Evolutionary conservation across 2,888 invertebrate genomes (phyloP), one percentile per base, ranked within the genome.

Genomic region (Hoplodrina ambigua): DNA sequence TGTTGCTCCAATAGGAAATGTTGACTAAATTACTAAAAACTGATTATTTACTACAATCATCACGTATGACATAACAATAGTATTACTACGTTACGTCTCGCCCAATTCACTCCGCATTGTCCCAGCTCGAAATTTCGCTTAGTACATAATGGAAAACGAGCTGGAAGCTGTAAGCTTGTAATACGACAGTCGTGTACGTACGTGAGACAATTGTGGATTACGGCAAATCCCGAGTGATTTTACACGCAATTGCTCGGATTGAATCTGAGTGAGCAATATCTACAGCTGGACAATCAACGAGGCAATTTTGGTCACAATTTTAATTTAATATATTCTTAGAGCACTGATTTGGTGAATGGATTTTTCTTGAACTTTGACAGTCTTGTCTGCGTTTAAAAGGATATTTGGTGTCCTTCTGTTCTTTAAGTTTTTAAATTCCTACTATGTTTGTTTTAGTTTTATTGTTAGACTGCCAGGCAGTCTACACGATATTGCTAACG

Each of bases 221-320:
- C 69, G 55, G 72, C 57, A n/a, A 44, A 56, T 69, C 57, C 65
- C 52, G 59, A 50, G 55, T 72, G 71, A 69, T 78, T 83, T 83
- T 68, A 81, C 69, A 79, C 67, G 69, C 79, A 71, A 84, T 83
- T 81, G 76, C 76, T 72, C 63, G 55, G 15, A 84, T 77, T 83
- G 66, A 84, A 79, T 84, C 54, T 53, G 63, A 82, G 71, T 73
- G 75, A 73, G 69, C 76, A 69, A 72, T 80, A 73, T 68, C 64
- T 73, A 73, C 20, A 41, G 49, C 56, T 65, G 70, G 76, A 72
- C 76, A 63, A 68, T 74, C 60, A 74, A 77, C 74, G 58, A 57
- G 61, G 69, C 71, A 70, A 71, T 65, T 80, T 56, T 65, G 52
- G 57, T 71, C 63, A 57, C 33, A n/a, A 64, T 71, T 69, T 66